Base-by-base conservation (phyloP, 2,888 invertebrate genomes). In the Eustalomyia histrio region DNA sequence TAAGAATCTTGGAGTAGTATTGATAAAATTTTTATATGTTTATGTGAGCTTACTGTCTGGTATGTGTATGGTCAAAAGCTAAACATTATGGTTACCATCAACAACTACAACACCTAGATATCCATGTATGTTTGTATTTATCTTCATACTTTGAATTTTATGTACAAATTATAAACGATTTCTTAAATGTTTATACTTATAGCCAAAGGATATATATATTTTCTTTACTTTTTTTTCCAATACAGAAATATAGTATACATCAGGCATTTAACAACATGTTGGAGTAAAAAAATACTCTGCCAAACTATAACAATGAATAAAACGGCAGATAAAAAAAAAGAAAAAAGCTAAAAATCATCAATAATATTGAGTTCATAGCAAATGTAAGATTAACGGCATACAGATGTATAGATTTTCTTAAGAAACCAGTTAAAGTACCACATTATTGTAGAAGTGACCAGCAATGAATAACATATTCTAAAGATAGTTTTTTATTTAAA, bases 161-260 rank as follows among this genome's bases (percentile, higher is more conserved):
- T 74, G 67, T 79, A 84, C 86, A 89, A 85, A 84, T 85, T 84
- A 86, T 88, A 88, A 87, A 88, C 87, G 89, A 87, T 89, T 85
- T 67, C 83, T 84, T 84, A 85, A 85, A 85, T 84, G 84, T 84
- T 86, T 89, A 85, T 87, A 86, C 87, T 61, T 86, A 86, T 85
- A 86, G 87, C 87, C 84, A 85, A 84, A 85, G 84, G 78, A 83
- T 83, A 84, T 79, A 29, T 3, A 83, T 83, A 84, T 79, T 6
- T 3, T 4, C 69, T 78, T 80, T 79, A 53, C 52, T 68, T 69
- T 74, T 64, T 17, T 18, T 76, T 33, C 16, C 50, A 53, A 65
- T 21, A 43, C 43, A 35, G 17, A 39, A 55, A 50, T 17, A 76
- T 18, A 68, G 47, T 35, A 39, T 29, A 64, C 33, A 33, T 68